Evolutionary conservation across 2,888 invertebrate species (phyloP).

Genomic region (Heliconius ethilla): DNA sequence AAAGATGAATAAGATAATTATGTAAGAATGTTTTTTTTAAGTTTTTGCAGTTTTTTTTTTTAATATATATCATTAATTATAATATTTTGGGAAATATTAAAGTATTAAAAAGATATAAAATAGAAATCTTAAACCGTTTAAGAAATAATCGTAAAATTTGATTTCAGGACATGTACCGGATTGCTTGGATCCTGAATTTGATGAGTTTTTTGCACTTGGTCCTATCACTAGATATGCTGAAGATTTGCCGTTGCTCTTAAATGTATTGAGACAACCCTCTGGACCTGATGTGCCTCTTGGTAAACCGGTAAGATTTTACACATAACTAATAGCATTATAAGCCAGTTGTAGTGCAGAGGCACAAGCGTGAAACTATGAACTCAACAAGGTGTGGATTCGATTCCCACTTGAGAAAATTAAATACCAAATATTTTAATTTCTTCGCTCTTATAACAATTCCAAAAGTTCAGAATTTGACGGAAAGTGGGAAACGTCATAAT

Average conservation of each 20-base stretch:
- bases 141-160: background rate
- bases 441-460: too few species aligned
- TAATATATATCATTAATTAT: background rate
- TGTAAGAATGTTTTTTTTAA: too few species aligned
- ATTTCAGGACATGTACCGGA: slow-evolving; percentile 84
- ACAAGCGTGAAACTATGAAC: too few species aligned
- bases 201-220: slow-evolving; percentile 89
- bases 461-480: too few species aligned
- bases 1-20: background rate
- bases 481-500: too few species aligned
- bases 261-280: slow-evolving; percentile 83
- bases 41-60: background rate
- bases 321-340: background rate
- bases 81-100: background rate
- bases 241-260: slow-evolving; percentile 89
- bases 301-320: slow-evolving; percentile 60
- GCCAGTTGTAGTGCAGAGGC: too few species aligned
- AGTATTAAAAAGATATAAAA: background rate
- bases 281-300: slow-evolving; percentile 72
- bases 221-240: slow-evolving; percentile 94
- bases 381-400: too few species aligned
- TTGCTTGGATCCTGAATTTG: slow-evolving; percentile 83
- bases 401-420: too few species aligned
- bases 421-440: too few species aligned
- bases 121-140: background rate